Evolutionary conservation across 2,888 invertebrate genomes (phyloP), one percentile per base, ranked within the genome.

Genomic region (Timema cristinae): DNA sequence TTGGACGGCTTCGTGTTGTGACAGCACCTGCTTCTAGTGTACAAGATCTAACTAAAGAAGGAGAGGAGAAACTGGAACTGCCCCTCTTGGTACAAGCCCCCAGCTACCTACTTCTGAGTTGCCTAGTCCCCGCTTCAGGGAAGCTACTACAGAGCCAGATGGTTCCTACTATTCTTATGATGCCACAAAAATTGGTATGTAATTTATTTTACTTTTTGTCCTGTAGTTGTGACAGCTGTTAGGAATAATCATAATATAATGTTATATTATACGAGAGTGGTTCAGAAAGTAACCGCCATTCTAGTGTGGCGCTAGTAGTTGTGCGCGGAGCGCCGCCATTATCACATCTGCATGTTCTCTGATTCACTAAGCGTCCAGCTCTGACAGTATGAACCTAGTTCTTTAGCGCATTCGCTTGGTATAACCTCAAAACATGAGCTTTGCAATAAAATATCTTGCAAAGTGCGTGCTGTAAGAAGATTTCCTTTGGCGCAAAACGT

Each of bases 1-100:
- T 92, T 78, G 92, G 91, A 0, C 85, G 92, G 0, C 83, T 92
- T 61, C 86, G 92, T 7, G 92, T 92, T 7, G 88, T 90, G 59
- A 88, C 89, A 4, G 87, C 88, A 1, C 87, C 88, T 0, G 85
- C 87, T n/a, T 87, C 85, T 1, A 87, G 86, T 78, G 87, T 88
- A 2, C 85, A 86, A 72, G 86, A 86, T 66, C 77, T 87, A 10
- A 54, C 69, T 15, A 66, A 63, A 49, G 70, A 61, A 50, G 32
- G 16, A 9, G 66, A 63, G 11, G 48, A 49, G 16, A 68, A 11
- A 52, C 66, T 48, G 59, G 72, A 48, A 32, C 8, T 63, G 63
- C 63, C 10, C 63, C 32, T 11, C 63, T 10, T 47, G 47, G 63
- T 47, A 47, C 63, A 10, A 63, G 63, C 13, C 32, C 63, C 48